These are phyloP conservation scores for Philereme transversata DNA, from an alignment of 2,888 invertebrate genomes.

Conservation along the genomic window DNA sequence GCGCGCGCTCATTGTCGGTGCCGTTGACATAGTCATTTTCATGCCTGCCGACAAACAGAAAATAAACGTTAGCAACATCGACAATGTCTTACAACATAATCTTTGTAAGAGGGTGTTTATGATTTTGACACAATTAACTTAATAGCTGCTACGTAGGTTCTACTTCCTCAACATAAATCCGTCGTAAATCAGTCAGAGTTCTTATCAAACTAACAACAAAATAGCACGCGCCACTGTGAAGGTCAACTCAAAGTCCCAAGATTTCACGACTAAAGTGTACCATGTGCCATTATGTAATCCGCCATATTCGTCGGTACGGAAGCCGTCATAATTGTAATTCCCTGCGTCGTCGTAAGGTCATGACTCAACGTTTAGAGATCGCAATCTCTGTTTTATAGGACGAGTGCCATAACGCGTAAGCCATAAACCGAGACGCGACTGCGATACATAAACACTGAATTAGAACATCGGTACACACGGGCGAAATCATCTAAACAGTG, in stretches of 20 bases:
- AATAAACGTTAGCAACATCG: slow-evolving; percentile 39
- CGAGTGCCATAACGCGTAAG: slow-evolving; percentile 53
- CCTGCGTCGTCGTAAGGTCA: slow-evolving; percentile 34
- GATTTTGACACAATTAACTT: not conserved
- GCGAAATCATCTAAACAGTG: slow-evolving; percentile 35
- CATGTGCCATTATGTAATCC: slow-evolving; percentile 34
- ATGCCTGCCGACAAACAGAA: slow-evolving; percentile 83
- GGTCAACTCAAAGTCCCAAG: slow-evolving; percentile 26
- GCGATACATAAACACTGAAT: slow-evolving; percentile 55
- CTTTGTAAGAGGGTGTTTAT: not conserved
- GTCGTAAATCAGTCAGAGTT: not conserved
- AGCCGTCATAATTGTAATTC: slow-evolving; percentile 36
- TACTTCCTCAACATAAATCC: not conserved
- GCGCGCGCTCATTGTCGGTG: slow-evolving; percentile 86
- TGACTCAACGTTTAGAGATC: slow-evolving; percentile 51
- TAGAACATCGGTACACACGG: slow-evolving; percentile 36
- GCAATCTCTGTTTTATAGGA: slow-evolving; percentile 60
- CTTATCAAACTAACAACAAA: slow-evolving; percentile 18
- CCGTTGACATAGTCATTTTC: slow-evolving; percentile 90
- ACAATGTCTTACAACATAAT: slow-evolving; percentile 1
- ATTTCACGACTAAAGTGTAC: slow-evolving; percentile 22
- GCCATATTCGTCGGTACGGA: slow-evolving; percentile 33
- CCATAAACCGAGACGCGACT: slow-evolving; percentile 56
- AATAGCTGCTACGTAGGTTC: not conserved
- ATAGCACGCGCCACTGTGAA: slow-evolving; percentile 21